Percentiles rank a stretch among this genome's conserved stretches.
Conservation (phyloP, 2,888 invertebrate species). For the Hecatera dysodea region DNA sequence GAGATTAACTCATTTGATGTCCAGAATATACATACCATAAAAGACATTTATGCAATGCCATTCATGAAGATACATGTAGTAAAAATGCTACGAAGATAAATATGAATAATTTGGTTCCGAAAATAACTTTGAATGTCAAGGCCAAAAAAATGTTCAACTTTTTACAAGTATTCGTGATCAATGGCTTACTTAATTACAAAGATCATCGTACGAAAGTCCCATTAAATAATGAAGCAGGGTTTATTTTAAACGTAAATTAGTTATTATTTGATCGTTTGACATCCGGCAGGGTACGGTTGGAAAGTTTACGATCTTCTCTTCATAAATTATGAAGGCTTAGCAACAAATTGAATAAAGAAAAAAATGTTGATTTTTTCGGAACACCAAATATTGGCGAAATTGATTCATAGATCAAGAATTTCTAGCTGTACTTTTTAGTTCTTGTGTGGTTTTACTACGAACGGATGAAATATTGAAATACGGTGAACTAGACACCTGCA, state of each 20-base stretch:
- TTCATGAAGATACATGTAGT: constrained; percentile 14
- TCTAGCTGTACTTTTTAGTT: constrained; percentile 43
- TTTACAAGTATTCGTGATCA: constrained; percentile 30
- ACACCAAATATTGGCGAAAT: constrained; percentile 6
- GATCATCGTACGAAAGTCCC: constrained; percentile 39
- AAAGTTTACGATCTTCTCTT: constrained; percentile 51
- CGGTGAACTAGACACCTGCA: not conserved
- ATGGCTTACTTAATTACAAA: constrained; percentile 35
- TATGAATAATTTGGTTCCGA: constrained; percentile 27
- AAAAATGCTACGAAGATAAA: constrained; percentile 22
- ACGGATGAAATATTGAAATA: not conserved
- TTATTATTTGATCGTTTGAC: constrained; percentile 51
- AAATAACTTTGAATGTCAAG: constrained; percentile 43
- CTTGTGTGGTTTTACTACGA: constrained; percentile 19
- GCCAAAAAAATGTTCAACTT: constrained; percentile 6
- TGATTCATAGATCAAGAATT: constrained; percentile 33
- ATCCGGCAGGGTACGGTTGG: constrained; percentile 30
- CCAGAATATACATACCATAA: constrained; percentile 11
- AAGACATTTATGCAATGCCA: constrained; percentile 20
- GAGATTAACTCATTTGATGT: not conserved
- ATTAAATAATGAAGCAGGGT: constrained; percentile 42
- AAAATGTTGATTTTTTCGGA: constrained; percentile 5
- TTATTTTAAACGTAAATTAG: constrained; percentile 45
- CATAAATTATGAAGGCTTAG: constrained; percentile 50
- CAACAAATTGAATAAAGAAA: constrained; percentile 29